Percentiles rank a stretch among this genome's conserved stretches.
phyloP scores from a whole-genome alignment of 2,113 vertebrate genomes.

The Urocitellus parryii region DNA sequence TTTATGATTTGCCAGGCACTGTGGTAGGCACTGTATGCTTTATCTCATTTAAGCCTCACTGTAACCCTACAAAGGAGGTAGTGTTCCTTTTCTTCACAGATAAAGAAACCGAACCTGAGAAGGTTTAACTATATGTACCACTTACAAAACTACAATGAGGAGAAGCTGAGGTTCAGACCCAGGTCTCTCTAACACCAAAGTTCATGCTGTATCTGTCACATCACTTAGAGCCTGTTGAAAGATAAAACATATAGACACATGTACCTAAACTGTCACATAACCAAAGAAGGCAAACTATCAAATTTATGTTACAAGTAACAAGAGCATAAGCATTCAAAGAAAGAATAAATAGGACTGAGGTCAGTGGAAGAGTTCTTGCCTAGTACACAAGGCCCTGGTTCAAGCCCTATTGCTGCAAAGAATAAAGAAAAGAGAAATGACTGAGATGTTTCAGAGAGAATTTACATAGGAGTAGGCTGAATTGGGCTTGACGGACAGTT shows the following conservation, averaged over 20 bases:
- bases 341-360: not conserved
- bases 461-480: not conserved
- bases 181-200: conserved; percentile 42
- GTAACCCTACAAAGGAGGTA: not conserved
- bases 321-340: not conserved
- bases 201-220: not conserved
- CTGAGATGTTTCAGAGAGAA: conserved; percentile 15
- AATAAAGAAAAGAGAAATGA: not conserved
- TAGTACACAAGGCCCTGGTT: not conserved
- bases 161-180: conserved; percentile 23
- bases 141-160: conserved; percentile 44
- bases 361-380: not conserved
- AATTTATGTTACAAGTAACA: not conserved
- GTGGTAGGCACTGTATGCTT: not conserved
- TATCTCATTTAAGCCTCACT: conserved; percentile 35
- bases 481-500: not conserved
- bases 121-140: not conserved
- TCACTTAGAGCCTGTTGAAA: not conserved
- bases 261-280: not conserved
- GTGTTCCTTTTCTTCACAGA: conserved; percentile 52
- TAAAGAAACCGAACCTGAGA: conserved; percentile 52
- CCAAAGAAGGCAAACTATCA: not conserved
- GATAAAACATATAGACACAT: not conserved
- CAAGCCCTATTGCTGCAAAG: not conserved
- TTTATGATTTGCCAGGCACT: not conserved